Percentiles rank a stretch among this genome's conserved stretches.
Evolutionary conservation across 2,797 vertebrate genomes (phyloP).

Genomic region (Melanotaenia pygmaea): DNA sequence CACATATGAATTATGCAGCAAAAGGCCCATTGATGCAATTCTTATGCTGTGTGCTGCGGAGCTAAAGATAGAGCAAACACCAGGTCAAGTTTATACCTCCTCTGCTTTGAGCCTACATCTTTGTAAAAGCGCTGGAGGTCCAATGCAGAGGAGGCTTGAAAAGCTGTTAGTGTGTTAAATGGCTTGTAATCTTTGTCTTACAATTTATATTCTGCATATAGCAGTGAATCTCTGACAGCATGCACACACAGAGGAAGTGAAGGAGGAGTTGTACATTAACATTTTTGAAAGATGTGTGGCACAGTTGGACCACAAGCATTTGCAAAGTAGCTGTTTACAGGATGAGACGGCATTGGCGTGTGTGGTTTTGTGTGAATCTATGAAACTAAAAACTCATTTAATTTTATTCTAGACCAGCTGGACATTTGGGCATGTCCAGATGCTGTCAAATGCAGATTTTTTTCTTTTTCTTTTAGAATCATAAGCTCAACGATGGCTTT

Average conservation of each 20-base stretch:
- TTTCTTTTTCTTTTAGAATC: background rate
- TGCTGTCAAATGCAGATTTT: background rate
- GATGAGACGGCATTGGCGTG: conserved; percentile 7
- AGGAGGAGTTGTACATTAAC: background rate
- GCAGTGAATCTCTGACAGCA: conserved; percentile 1
- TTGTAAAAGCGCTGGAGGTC: conserved; percentile 37
- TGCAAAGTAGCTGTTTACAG: conserved; percentile 16
- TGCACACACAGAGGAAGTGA: conserved; percentile 1
- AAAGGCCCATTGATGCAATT: conserved; percentile 45
- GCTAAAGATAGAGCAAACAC: conserved; percentile 58
- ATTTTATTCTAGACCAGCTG: background rate
- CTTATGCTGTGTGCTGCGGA: conserved; percentile 39
- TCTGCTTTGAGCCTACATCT: conserved; percentile 28
- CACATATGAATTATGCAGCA: conserved; percentile 64
- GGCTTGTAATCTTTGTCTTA: conserved; percentile 2
- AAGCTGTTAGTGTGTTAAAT: conserved; percentile 12
- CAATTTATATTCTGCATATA: conserved; percentile 6
- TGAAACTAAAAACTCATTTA: background rate
- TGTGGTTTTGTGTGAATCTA: background rate
- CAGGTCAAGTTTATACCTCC: conserved; percentile 42
- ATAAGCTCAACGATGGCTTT: background rate
- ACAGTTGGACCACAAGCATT: conserved; percentile 2
- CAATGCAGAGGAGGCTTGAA: conserved; percentile 9
- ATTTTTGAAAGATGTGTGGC: conserved; percentile 21
- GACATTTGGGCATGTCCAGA: background rate